Evolutionary conservation across 2,113 vertebrate species (phyloP).

Genomic region (Vulpes vulpes): DNA sequence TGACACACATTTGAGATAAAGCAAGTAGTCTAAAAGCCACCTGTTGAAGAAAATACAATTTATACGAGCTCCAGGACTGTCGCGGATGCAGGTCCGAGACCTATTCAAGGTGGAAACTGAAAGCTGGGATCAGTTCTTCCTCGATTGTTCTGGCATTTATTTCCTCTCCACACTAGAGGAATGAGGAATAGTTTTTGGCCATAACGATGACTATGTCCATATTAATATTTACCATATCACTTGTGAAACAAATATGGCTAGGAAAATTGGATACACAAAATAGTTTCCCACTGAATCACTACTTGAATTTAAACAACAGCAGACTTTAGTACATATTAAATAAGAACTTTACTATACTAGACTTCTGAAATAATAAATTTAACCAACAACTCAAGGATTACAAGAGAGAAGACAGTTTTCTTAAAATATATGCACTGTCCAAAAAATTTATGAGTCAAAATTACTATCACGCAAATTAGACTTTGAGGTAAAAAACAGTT

Average conservation of each 20-base stretch:
- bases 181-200: background rate
- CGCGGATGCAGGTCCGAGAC: background rate
- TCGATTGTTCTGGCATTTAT: accelerated
- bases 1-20: background rate
- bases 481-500: background rate
- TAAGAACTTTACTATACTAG: background rate
- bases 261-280: background rate
- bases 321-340: background rate
- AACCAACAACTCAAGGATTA: background rate
- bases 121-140: background rate
- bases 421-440: background rate
- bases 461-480: background rate
- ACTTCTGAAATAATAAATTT: background rate
- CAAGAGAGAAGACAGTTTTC: background rate
- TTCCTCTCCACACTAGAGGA: background rate
- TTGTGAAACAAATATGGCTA: background rate
- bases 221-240: background rate
- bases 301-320: background rate
- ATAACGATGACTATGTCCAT: background rate
- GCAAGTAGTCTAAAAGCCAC: background rate
- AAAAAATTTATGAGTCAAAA: background rate
- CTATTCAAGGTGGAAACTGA: accelerated
- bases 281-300: background rate
- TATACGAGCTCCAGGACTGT: accelerated
- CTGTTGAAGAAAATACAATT: background rate